Evolutionary conservation across 2,797 vertebrate species (phyloP).

Genomic region (Chloroceryle amazona): DNA sequence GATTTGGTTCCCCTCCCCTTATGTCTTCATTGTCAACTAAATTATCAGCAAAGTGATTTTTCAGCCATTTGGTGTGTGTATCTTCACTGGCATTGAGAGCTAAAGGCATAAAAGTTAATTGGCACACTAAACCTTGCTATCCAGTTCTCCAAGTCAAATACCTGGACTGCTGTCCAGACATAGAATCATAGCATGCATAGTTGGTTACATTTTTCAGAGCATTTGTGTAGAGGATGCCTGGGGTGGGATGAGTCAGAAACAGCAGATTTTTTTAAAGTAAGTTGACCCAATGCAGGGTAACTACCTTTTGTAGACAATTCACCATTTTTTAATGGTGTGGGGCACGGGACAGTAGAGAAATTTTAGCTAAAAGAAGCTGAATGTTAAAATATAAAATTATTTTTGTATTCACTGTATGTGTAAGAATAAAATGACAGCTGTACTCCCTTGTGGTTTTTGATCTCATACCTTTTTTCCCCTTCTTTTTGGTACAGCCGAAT

Average conservation of each 20-base stretch:
- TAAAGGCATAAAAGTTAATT: background rate
- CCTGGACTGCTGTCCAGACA: background rate
- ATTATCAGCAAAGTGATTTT: background rate
- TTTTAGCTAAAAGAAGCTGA: background rate
- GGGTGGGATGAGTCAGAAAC: background rate
- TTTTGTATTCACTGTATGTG: background rate
- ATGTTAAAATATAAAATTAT: background rate
- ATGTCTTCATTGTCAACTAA: background rate
- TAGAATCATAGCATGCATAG: background rate
- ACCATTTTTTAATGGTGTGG: background rate
- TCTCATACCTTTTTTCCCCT: background rate
- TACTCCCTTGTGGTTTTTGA: background rate
- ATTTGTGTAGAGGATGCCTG: background rate
- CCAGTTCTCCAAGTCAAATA: background rate
- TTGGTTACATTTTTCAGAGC: background rate
- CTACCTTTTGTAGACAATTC: background rate
- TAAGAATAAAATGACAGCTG: background rate
- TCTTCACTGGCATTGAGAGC: background rate
- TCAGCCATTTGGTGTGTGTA: background rate
- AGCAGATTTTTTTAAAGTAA: background rate
- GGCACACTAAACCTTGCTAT: background rate
- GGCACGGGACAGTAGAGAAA: background rate
- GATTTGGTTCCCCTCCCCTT: accelerated
- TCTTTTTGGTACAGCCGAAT: constrained; percentile 88
- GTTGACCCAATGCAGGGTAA: background rate